These are phyloP conservation scores for Drosophila helvetica DNA, from an alignment of 2,888 invertebrate species.

Conservation along the genomic window DNA sequence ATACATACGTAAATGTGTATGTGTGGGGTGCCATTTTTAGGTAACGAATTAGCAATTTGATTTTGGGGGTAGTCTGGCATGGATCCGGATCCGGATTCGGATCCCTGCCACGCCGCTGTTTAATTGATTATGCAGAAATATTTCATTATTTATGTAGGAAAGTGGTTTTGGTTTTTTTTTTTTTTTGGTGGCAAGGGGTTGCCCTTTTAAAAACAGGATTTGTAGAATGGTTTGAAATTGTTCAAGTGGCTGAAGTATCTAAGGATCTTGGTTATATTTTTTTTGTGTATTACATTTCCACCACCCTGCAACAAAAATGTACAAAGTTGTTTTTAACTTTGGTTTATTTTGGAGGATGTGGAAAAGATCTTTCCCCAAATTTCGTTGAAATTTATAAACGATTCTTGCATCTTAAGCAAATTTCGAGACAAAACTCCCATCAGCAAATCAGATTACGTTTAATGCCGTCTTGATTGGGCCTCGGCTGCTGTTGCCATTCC, in stretches of 20 bases:
- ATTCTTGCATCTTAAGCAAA: constrained; percentile 33
- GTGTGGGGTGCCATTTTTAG: constrained; percentile 11
- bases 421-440: constrained; percentile 25
- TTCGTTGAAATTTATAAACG: constrained; percentile 31
- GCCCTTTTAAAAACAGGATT: constrained; percentile 5
- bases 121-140: constrained; percentile 72
- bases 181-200: constrained; percentile 18
- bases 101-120: constrained; percentile 52
- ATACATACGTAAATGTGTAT: too few relatives aligned
- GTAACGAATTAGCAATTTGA: constrained; percentile 72
- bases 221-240: constrained; percentile 22
- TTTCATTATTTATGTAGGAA: constrained; percentile 49
- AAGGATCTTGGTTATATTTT: constrained; percentile 3
- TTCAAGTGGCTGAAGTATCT: constrained; percentile 35
- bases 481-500: neutral
- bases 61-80: constrained; percentile 17
- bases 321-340: too few relatives aligned
- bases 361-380: neutral
- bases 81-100: too few relatives aligned
- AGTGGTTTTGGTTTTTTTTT: constrained; percentile 37
- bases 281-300: constrained; percentile 28
- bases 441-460: constrained; percentile 46
- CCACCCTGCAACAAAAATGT: too few relatives aligned
- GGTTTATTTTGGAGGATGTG: too few relatives aligned
- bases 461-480: constrained; percentile 51